These are phyloP conservation scores for Thereva unica DNA, from an alignment of 2,888 invertebrate species.

Conservation along the genomic window DNA sequence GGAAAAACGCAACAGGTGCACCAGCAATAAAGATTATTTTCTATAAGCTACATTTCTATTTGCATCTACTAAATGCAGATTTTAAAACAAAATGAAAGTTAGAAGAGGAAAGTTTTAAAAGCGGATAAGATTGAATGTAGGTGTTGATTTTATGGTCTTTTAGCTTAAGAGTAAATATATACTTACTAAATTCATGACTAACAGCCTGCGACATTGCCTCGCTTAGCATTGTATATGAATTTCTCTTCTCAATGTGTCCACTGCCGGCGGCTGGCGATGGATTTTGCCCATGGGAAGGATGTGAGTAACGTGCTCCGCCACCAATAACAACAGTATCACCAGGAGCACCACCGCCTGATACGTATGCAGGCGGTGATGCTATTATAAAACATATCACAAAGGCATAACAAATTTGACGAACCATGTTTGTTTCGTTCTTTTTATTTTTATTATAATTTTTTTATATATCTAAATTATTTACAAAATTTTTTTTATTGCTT, in stretches of 20 bases:
- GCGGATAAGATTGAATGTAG: too few relatives aligned
- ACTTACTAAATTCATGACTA: conserved; percentile 64
- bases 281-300: conserved; percentile 43
- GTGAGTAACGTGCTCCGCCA: conserved; percentile 38
- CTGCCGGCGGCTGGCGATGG: conserved; percentile 41
- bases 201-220: conserved; percentile 65
- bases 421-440: conserved; percentile 40
- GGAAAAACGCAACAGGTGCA: too few relatives aligned
- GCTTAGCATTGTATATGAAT: conserved; percentile 60
- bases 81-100: too few relatives aligned
- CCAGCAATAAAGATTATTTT: too few relatives aligned
- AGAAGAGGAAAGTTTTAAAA: too few relatives aligned
- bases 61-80: too few relatives aligned
- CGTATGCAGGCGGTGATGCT: conserved; percentile 44
- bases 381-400: conserved; percentile 45
- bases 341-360: conserved; percentile 47
- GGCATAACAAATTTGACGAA: conserved; percentile 43
- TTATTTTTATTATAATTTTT: conserved; percentile 1
- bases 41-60: too few relatives aligned
- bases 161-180: background rate
- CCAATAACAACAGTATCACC: conserved; percentile 46
- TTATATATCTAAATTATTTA: background rate
- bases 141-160: too few relatives aligned
- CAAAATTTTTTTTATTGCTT: background rate
- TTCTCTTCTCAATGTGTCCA: conserved; percentile 50